Percentiles rank a stretch among this genome's conserved stretches.
phyloP scores from a whole-genome alignment of 2,113 vertebrate genomes.

The Phylloscopus whistleri region DNA sequence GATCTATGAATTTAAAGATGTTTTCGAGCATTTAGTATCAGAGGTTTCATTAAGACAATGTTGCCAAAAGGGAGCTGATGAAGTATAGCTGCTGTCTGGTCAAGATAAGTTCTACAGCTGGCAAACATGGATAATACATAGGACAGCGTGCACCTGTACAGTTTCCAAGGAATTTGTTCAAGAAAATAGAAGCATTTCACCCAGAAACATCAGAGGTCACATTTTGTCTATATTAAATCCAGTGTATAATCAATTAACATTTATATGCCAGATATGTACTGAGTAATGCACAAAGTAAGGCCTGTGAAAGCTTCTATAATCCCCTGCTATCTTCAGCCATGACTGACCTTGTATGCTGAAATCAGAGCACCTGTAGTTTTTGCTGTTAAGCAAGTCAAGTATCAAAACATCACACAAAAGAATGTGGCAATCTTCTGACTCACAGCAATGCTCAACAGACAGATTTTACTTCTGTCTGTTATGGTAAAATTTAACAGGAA shows the following conservation, averaged over 20 bases:
- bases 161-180: constrained; percentile 54
- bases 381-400: constrained; percentile 32
- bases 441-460: neutral
- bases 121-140: neutral
- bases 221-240: constrained; percentile 65
- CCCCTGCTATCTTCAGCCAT: constrained; percentile 39
- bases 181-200: constrained; percentile 63
- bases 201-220: constrained; percentile 55
- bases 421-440: constrained; percentile 9
- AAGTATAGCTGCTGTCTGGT: neutral
- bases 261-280: constrained; percentile 61
- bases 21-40: neutral
- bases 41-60: neutral
- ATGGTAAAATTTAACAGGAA: constrained; percentile 7
- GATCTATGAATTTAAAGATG: neutral
- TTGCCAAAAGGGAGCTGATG: neutral
- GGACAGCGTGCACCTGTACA: constrained; percentile 46
- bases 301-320: constrained; percentile 34
- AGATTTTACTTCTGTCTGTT: constrained; percentile 2
- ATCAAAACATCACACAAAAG: neutral
- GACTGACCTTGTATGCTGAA: constrained; percentile 28
- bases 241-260: constrained; percentile 67
- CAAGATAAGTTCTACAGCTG: neutral
- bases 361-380: constrained; percentile 21
- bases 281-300: constrained; percentile 52